Conservation (phyloP, 2,113 vertebrate genomes). For the Strix uralensis region DNA sequence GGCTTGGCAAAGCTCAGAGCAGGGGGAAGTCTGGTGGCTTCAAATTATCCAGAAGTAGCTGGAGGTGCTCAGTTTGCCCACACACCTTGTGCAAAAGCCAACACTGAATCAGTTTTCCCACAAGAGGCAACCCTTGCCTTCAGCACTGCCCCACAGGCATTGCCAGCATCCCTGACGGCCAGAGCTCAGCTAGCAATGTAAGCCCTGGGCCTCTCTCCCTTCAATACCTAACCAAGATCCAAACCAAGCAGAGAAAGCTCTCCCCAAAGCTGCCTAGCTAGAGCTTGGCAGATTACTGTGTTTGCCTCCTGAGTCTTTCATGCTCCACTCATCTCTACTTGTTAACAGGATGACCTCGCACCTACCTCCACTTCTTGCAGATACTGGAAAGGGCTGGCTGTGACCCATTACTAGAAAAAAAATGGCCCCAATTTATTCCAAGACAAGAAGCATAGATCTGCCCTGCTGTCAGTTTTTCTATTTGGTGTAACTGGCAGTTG, state of each 20-base stretch:
- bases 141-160: neutral
- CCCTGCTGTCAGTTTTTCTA: constrained; percentile 6
- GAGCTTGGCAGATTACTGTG: neutral
- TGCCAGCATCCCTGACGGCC: neutral
- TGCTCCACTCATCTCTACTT: neutral
- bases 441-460: neutral
- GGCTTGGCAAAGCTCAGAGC: neutral
- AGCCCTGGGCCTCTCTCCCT: neutral
- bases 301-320: neutral
- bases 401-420: neutral
- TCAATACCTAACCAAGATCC: neutral
- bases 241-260: neutral
- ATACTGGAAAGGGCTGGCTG: neutral
- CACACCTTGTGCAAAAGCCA: neutral
- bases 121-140: neutral
- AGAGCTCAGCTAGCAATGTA: neutral
- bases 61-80: neutral
- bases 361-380: neutral
- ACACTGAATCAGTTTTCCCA: neutral
- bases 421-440: neutral
- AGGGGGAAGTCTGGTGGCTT: neutral
- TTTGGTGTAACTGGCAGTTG: neutral
- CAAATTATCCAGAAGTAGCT: neutral
- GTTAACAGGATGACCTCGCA: neutral
- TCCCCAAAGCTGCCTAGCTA: neutral